Conservation (phyloP, 2,797 vertebrate genomes). For the Pipistrellus pygmaeus region DNA sequence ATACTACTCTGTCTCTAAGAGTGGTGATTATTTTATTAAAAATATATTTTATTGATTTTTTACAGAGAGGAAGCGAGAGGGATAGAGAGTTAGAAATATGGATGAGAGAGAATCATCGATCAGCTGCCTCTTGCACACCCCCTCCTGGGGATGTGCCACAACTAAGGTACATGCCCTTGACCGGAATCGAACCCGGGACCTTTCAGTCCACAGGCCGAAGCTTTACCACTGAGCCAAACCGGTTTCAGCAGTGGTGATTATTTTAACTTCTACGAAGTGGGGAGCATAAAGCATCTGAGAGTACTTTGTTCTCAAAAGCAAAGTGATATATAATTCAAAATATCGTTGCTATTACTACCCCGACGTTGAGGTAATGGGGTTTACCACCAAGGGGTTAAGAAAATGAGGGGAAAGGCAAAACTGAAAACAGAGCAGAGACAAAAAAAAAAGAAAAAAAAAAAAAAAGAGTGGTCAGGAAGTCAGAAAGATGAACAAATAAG, state of each 20-base stretch:
- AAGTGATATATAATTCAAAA: slow-evolving; percentile 10
- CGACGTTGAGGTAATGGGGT: not conserved
- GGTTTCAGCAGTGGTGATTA: not conserved
- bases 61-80: too few species aligned
- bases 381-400: slow-evolving; percentile 31
- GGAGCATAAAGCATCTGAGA: not conserved
- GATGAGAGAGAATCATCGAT: too few species aligned
- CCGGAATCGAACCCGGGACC: too few species aligned
- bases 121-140: too few species aligned
- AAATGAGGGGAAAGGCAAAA: not conserved
- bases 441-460: too few species aligned
- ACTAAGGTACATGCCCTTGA: too few species aligned
- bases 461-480: not conserved
- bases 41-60: too few species aligned
- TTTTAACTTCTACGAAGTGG: not conserved
- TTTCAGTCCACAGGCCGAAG: too few species aligned
- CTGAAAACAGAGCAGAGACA: not conserved
- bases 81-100: too few species aligned
- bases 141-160: too few species aligned
- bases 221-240: too few species aligned
- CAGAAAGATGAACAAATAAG: not conserved
- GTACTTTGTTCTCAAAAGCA: not conserved
- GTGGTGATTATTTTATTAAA: not conserved
- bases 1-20: not conserved
- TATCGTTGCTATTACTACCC: not conserved